phyloP scores from a whole-genome alignment of 1,140 invertebrate species.

The Zaprionus taronus region DNA sequence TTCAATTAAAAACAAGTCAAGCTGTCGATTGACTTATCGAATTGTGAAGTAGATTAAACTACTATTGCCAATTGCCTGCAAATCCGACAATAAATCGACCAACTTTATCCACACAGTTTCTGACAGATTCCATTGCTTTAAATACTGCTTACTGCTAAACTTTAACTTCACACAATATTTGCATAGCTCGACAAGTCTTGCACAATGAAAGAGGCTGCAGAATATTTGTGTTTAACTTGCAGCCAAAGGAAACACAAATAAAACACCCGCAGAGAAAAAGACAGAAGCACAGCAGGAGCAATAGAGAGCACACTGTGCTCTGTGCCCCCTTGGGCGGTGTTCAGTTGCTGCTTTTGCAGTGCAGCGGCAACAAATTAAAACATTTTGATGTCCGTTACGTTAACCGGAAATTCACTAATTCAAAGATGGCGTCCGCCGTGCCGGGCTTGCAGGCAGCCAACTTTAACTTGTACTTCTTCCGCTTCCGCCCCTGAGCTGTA shows the following conservation, averaged over 20 bases:
- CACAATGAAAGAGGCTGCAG: constrained; percentile 17
- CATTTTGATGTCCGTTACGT: constrained; percentile 47
- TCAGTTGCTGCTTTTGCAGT: constrained; percentile 9
- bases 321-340: background rate
- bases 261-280: constrained; percentile 1
- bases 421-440: constrained; percentile 66
- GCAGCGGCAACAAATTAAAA: constrained; percentile 56
- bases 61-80: constrained; percentile 14
- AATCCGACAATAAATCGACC: background rate
- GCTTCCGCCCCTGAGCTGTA: constrained; percentile 13
- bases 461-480: constrained; percentile 67
- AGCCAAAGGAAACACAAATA: constrained; percentile 14
- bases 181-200: constrained; percentile 6
- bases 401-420: constrained; percentile 73
- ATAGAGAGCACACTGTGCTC: background rate
- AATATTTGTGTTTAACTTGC: constrained; percentile 30
- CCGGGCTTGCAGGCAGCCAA: constrained; percentile 40
- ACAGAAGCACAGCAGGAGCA: background rate
- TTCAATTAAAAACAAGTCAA: constrained; percentile 30
- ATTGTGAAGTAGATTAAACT: constrained; percentile 6
- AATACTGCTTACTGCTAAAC: background rate
- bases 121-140: background rate
- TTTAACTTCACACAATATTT: constrained; percentile 3
- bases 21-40: constrained; percentile 15
- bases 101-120: constrained; percentile 4